phyloP scores from a whole-genome alignment of 37 sponge, comb jelly and placozoan species.

The Chondrilla cf. caribensis region DNA sequence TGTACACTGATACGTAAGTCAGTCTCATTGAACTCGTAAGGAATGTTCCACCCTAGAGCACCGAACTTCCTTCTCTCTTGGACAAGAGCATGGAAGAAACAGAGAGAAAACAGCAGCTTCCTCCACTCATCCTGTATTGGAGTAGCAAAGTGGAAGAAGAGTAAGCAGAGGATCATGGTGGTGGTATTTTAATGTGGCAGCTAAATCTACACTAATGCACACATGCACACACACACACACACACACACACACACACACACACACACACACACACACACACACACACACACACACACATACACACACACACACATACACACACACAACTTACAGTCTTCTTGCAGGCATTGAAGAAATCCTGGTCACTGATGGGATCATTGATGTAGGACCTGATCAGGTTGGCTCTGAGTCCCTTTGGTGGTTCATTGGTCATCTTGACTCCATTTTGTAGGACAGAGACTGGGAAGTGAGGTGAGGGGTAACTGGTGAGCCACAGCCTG shows the following conservation, averaged over 20 bases:
- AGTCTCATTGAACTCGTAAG: conserved; percentile 99
- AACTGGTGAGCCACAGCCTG: conserved; percentile 96
- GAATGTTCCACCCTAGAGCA: conserved; percentile 97
- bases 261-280: background rate
- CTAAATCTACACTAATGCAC: too few relatives aligned
- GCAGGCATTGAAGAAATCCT: conserved; percentile 90
- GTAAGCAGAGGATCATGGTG: background rate
- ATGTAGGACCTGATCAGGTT: conserved; percentile 95
- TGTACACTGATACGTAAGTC: conserved; percentile 96
- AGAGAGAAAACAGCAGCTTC: conserved; percentile 93
- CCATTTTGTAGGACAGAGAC: conserved; percentile 99
- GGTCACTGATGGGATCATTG: conserved; percentile 92
- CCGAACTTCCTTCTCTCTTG: conserved; percentile 98
- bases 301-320: background rate
- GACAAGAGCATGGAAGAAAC: conserved; percentile 97
- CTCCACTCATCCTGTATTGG: conserved; percentile 76
- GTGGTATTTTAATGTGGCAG: too few relatives aligned
- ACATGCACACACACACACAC: too few relatives aligned
- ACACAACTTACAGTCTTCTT: conserved; percentile 58
- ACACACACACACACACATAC: background rate
- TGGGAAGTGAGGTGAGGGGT: conserved; percentile 96
- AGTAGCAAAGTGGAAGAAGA: background rate
- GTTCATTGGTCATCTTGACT: conserved; percentile 99
- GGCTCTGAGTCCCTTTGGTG: conserved; percentile 97
- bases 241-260: background rate